Evolutionary conservation across 2,797 vertebrate species (phyloP).

Genomic region (Mus spretus): DNA sequence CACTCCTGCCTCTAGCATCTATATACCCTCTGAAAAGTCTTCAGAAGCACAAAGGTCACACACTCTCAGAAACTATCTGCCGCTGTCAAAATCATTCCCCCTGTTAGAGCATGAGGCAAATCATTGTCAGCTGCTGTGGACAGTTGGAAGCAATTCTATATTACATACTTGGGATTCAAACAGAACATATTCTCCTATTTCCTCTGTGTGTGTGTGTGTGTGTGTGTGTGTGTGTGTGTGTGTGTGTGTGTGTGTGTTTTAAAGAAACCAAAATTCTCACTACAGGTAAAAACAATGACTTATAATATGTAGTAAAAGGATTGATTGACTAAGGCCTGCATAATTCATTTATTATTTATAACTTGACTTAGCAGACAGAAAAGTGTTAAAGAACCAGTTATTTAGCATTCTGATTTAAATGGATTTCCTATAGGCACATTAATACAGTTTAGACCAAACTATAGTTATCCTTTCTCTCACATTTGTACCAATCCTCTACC

Average conservation of each 20-base stretch:
- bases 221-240: too few relatives aligned
- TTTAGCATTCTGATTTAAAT: slow-evolving; percentile 9
- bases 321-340: background rate
- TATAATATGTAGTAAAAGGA: background rate
- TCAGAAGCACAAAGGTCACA: background rate
- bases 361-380: slow-evolving; percentile 55
- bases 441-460: background rate
- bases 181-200: background rate
- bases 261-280: background rate
- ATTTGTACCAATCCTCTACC: background rate
- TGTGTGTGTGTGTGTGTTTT: background rate
- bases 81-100: background rate
- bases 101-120: background rate
- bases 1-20: background rate
- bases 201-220: too few relatives aligned
- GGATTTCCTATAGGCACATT: background rate
- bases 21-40: background rate
- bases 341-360: slow-evolving; percentile 52
- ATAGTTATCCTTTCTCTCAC: background rate
- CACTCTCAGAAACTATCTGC: background rate
- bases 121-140: background rate
- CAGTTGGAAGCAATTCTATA: background rate
- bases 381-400: background rate
- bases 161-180: background rate
- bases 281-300: slow-evolving; percentile 16